Evolutionary conservation across 2,888 invertebrate genomes (phyloP).

Genomic region (Candidula unifasciata): DNA sequence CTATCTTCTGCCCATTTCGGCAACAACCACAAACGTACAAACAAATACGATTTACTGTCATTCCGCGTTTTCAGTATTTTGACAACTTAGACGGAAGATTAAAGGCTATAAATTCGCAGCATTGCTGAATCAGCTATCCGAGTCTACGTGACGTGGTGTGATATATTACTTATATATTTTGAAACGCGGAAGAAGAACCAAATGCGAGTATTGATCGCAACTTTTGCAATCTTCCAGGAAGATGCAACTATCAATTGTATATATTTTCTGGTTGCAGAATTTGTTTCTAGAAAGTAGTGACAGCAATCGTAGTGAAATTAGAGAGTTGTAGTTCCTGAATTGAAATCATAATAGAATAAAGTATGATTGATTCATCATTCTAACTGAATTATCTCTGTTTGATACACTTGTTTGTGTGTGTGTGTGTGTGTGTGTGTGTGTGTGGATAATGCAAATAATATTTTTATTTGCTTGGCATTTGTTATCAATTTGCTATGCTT

Average conservation of each 20-base stretch:
- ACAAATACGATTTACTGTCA: neutral
- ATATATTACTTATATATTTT: constrained; percentile 4
- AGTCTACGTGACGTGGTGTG: neutral
- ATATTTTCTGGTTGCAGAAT: too few relatives aligned
- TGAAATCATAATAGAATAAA: too few relatives aligned
- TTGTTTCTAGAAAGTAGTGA: too few relatives aligned
- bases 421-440: too few relatives aligned
- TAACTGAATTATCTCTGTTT: too few relatives aligned
- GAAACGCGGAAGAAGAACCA: neutral
- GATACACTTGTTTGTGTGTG: too few relatives aligned
- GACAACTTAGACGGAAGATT: neutral
- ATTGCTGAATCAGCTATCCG: neutral
- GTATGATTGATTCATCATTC: too few relatives aligned
- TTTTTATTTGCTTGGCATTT: too few relatives aligned
- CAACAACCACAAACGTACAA: neutral
- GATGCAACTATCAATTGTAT: neutral
- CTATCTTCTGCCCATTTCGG: neutral
- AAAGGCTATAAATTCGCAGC: neutral
- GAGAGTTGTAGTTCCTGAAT: too few relatives aligned
- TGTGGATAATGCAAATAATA: too few relatives aligned
- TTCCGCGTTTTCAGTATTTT: neutral
- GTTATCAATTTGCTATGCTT: too few relatives aligned
- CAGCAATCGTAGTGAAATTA: too few relatives aligned
- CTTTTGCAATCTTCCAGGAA: neutral
- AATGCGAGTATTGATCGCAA: neutral